Evolutionary conservation across 64 coral and sea anemone species (phyloP), one percentile per base, ranked within the genome.

Genomic region (Stichodactyla mertensii): DNA sequence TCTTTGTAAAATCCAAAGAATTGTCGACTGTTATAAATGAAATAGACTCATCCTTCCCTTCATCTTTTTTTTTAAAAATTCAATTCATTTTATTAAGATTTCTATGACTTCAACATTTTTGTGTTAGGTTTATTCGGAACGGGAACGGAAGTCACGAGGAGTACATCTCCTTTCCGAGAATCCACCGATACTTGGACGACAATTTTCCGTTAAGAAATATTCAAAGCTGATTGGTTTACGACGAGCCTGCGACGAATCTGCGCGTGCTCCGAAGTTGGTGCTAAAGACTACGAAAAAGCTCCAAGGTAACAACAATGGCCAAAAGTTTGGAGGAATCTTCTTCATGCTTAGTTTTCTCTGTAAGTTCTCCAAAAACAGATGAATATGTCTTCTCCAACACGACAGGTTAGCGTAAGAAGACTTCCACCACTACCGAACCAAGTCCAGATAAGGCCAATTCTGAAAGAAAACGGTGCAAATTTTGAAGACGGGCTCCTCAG

Each of bases 321-420:
- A 55, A 19, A 51, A 81, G 78, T 81, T 81, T 81, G 53, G 51
- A 16, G 78, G 78, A 81, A 81, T 81, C 52, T 55, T 81, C 51
- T 81, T 19, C 31, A 81, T 16, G 36, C 55, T 81, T 81, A 53
- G 78, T 52, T 81, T 81, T 81, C n/a, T 53, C 78, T 81, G 78
- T 81, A 81, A 81, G 78, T 81, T 4, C 78, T 81, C 53, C 53
- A 52, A 20, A 19, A 13, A 81, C 51, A 54, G 54, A 81, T 28
- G 26, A 82, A 83, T 74, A 99, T 99, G 97, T 99, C 97, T 86
- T 99, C 97, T 16, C 97, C 97, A 20, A 92, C 93, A 71, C 92
- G 91, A 52, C 97, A 99, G 93, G 90, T 99, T 86, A 99, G 97
- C 55, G 86, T 92, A 0, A 84, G 97, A 82, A 81, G 97, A 19